Evolutionary conservation across 1,140 invertebrate genomes (phyloP).

Genomic region (Episyrphus balteatus): DNA sequence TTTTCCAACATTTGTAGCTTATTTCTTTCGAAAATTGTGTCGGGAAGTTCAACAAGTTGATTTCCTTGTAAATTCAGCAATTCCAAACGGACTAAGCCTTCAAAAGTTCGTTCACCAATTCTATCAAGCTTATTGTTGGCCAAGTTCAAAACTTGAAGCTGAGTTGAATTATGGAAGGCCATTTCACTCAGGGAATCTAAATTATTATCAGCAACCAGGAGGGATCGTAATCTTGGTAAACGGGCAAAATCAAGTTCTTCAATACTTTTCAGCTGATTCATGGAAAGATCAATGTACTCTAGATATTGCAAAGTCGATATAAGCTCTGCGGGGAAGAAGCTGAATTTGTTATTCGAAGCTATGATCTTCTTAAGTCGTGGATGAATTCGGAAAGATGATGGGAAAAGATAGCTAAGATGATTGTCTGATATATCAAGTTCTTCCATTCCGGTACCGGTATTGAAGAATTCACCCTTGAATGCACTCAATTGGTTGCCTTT

Average conservation of each 20-base stretch:
- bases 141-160: conserved; percentile 70
- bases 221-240: conserved; percentile 53
- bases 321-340: conserved; percentile 70
- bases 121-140: conserved; percentile 62
- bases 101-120: conserved; percentile 67
- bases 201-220: conserved; percentile 61
- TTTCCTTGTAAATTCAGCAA: conserved; percentile 65
- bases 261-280: conserved; percentile 63
- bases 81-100: conserved; percentile 66
- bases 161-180: conserved; percentile 82
- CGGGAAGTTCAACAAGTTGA: conserved; percentile 58
- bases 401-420: conserved; percentile 64
- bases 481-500: conserved; percentile 58
- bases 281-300: conserved; percentile 59
- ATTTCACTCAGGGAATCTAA: conserved; percentile 72
- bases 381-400: conserved; percentile 72
- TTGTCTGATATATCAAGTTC: conserved; percentile 63
- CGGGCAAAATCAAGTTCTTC: conserved; percentile 77
- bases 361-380: conserved; percentile 56
- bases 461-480: conserved; percentile 70
- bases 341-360: conserved; percentile 63
- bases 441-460: conserved; percentile 57
- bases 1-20: conserved; percentile 68
- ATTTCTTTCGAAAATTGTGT: conserved; percentile 70
- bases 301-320: conserved; percentile 62